phyloP scores from a whole-genome alignment of 2,113 vertebrate species.

The Pogonocichla stellata region DNA sequence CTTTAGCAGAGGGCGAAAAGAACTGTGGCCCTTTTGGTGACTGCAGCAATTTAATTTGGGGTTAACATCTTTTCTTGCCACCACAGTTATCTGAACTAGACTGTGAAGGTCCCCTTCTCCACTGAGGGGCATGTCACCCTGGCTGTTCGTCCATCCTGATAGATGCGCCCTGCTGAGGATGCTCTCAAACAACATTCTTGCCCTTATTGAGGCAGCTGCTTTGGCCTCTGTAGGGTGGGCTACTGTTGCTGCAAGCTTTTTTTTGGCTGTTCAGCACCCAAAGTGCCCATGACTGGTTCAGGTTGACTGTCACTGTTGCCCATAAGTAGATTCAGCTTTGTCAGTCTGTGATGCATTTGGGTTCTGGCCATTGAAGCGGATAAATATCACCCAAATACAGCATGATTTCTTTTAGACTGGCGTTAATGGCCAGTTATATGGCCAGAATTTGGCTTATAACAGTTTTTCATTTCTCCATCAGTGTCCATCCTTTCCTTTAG shows the following conservation, averaged over 20 bases:
- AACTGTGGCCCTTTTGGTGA: not conserved
- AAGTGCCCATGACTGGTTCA: fast-evolving
- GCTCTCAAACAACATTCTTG: not conserved
- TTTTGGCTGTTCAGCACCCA: not conserved
- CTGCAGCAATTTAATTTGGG: not conserved
- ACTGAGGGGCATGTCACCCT: fast-evolving
- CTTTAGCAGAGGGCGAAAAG: not conserved
- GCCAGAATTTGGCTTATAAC: not conserved
- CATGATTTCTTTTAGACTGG: not conserved
- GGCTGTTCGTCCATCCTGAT: not conserved
- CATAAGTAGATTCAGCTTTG: not conserved
- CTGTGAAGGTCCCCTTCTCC: not conserved
- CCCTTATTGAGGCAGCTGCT: not conserved
- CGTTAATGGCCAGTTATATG: not conserved
- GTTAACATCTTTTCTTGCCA: not conserved
- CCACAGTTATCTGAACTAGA: not conserved
- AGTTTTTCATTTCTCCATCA: not conserved
- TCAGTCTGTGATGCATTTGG: not conserved
- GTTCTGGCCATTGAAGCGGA: not conserved
- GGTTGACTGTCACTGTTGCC: not conserved
- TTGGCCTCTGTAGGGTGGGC: not conserved
- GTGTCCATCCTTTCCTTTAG: not conserved
- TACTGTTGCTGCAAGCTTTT: not conserved
- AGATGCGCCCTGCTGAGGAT: not conserved
- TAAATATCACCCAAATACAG: not conserved